These are phyloP conservation scores for Arctocebus calabarensis DNA, from an alignment of 2,797 vertebrate genomes.

Conservation along the genomic window DNA sequence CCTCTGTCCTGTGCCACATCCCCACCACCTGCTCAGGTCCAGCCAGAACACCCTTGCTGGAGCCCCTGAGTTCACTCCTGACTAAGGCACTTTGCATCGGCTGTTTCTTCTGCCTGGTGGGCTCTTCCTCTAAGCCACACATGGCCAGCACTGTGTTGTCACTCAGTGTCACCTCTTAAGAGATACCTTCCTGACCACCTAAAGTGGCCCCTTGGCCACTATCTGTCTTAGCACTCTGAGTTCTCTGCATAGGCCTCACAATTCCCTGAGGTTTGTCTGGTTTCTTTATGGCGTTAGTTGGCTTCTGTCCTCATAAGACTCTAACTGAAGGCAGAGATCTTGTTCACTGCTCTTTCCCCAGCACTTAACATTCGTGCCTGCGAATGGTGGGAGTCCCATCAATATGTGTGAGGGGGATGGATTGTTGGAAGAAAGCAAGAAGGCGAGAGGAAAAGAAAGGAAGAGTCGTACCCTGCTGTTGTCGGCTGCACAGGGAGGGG, in stretches of 20 bases:
- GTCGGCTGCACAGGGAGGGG: neutral
- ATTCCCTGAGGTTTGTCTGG: neutral
- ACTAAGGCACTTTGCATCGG: neutral
- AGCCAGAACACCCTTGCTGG: neutral
- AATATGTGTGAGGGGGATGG: neutral
- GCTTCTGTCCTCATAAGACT: neutral
- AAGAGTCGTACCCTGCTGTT: no score
- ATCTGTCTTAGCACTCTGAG: neutral
- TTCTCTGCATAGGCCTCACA: neutral
- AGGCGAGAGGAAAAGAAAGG: neutral
- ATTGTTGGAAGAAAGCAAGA: neutral
- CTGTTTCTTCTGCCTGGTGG: neutral
- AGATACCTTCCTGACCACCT: neutral
- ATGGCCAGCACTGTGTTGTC: neutral
- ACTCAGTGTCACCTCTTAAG: neutral
- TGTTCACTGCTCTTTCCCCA: neutral
- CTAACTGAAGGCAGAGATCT: neutral
- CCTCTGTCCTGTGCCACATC: accelerated
- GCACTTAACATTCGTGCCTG: neutral
- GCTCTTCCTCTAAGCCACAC: neutral
- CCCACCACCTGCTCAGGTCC: neutral
- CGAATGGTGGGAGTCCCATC: neutral
- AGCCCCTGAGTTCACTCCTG: neutral
- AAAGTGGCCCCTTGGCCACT: neutral
- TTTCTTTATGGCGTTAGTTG: neutral